Conservation (phyloP, 2,797 vertebrate genomes). For the Hydrophis major region DNA sequence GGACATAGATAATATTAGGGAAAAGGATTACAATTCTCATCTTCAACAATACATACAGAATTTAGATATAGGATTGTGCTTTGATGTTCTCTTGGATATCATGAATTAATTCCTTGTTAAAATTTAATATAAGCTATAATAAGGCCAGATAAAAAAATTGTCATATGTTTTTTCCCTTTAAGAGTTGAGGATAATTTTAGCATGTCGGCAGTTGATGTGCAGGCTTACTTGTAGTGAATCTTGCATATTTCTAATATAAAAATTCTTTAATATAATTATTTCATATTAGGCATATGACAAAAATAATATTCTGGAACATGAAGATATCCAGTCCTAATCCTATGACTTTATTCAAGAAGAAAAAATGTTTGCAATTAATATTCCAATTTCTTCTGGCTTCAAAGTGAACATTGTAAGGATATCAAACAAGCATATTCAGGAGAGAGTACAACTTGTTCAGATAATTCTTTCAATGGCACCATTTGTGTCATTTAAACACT, state of each 20-base stretch:
- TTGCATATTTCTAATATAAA: neutral
- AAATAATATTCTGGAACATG: neutral
- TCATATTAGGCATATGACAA: neutral
- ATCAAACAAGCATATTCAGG: neutral
- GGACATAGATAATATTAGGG: neutral
- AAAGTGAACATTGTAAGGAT: rapidly evolving
- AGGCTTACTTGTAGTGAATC: neutral
- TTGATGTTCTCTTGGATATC: neutral
- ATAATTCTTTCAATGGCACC: neutral
- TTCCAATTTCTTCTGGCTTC: neutral
- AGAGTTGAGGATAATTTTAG: neutral
- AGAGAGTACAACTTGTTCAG: neutral
- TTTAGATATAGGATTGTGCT: neutral
- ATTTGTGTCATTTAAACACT: neutral
- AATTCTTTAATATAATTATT: neutral
- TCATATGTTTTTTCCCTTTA: neutral
- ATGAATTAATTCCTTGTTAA: neutral
- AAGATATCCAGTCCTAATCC: neutral
- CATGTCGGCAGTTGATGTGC: neutral
- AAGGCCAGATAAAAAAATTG: neutral
- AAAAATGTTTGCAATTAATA: neutral
- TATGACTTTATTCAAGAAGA: neutral
- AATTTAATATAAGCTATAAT: neutral
- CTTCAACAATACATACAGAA: neutral
- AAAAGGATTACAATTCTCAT: neutral